Conservation (phyloP, 2,113 vertebrate genomes). For the Rhea pennata region DNA sequence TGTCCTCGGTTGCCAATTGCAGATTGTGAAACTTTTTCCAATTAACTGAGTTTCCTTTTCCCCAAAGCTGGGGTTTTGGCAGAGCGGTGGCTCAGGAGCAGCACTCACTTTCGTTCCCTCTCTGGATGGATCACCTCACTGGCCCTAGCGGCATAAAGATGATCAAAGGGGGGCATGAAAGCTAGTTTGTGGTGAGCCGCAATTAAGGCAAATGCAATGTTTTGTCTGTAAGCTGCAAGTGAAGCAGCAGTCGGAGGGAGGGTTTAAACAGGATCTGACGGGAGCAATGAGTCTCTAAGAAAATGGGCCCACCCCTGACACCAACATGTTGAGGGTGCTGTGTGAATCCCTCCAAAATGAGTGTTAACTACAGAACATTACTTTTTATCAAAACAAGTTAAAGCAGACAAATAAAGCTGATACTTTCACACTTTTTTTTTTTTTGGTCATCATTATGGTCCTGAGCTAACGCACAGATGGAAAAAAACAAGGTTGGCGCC, state of each 20-base stretch:
- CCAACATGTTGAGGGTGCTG: too few species aligned
- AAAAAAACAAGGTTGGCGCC: background rate
- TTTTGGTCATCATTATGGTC: background rate
- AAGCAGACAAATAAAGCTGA: background rate
- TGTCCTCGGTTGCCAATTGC: background rate
- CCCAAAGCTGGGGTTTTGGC: background rate
- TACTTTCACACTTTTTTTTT: background rate
- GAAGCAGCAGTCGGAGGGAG: background rate
- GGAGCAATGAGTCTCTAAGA: background rate
- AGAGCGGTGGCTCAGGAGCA: background rate
- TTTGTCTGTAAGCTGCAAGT: background rate
- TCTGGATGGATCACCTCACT: background rate
- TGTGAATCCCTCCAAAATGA: background rate
- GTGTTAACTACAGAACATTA: background rate
- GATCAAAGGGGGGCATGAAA: accelerated
- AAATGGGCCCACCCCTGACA: too few species aligned
- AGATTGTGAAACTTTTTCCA: background rate
- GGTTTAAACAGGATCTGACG: background rate
- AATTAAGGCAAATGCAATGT: background rate
- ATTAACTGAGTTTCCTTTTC: background rate
- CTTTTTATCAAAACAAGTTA: background rate
- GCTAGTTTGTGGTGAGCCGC: background rate
- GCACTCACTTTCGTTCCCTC: background rate
- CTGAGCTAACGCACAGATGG: background rate
- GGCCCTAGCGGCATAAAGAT: background rate